Base-by-base conservation (phyloP, 2,888 invertebrate species). In the Geophilus truncorum region DNA sequence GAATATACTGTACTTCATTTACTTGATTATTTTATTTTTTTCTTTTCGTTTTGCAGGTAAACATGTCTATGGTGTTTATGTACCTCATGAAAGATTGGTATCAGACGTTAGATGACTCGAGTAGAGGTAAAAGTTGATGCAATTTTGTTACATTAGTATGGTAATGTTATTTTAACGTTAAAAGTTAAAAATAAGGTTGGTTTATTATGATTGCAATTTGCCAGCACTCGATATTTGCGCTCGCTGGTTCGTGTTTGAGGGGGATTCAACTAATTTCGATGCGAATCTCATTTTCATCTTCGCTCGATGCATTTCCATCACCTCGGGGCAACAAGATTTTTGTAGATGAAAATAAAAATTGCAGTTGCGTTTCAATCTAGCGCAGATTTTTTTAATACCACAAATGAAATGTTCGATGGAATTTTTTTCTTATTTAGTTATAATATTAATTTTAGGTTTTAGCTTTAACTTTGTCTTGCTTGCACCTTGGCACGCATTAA, bases 41-140 rank as follows among this genome's bases (percentile, higher is more conserved):
- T 62, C 12, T 28, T 28, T 70, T 7, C 45, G 5, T n/a, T 70
- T 70, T 70, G 12, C 28, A 70, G 70, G 70, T 70, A 70, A 70
- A 70, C 70, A 70, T 70, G 70, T 70, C 70, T 70, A 70, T 70
- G 70, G 70, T 70, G 70, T 70, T 70, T 70, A 70, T 70, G 70
- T 70, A 70, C 70, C 70, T 70, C 70, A 70, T 70, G 70, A 70
- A 70, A 70, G 70, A 70, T 70, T 70, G 70, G 70, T 70, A 70
- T 70, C 70, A 70, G 70, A 70, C 70, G 70, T 70, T 70, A 70
- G 70, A 70, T 70, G 70, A 70, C 70, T 70, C 70, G 70, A 70
- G 70, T 70, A 70, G 70, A 70, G 70, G 70, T 70, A 70, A 70
- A 70, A 23, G 70, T 70, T 28, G 70, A 12, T 15, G 15, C 25